These are phyloP conservation scores for Arnoldichthys spilopterus DNA, from an alignment of 2,797 vertebrate genomes.

Conservation along the genomic window DNA sequence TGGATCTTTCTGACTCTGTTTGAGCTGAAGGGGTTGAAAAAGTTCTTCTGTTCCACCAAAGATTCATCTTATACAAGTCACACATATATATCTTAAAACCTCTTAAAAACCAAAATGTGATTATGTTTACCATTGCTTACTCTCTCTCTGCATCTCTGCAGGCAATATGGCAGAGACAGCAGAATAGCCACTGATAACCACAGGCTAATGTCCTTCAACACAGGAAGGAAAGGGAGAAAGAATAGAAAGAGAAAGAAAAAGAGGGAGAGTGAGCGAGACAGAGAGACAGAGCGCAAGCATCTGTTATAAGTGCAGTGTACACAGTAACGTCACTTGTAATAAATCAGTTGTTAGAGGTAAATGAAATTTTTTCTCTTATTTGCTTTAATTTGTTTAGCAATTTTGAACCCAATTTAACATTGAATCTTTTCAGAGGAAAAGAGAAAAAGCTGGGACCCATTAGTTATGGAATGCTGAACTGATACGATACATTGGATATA, in stretches of 20 bases:
- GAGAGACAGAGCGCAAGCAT: not conserved
- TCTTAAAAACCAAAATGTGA: no score
- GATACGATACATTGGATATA: constrained; percentile 12
- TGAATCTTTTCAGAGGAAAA: not conserved
- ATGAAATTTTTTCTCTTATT: not conserved
- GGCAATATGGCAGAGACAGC: constrained; percentile 71
- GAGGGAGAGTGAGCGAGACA: constrained; percentile 3
- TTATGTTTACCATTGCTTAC: constrained; percentile 15
- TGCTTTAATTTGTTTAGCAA: not conserved
- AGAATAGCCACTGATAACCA: constrained; percentile 64
- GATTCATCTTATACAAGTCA: no score
- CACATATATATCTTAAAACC: no score
- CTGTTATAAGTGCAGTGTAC: not conserved
- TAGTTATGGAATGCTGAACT: constrained; percentile 10
- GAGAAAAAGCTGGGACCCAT: not conserved
- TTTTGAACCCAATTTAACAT: not conserved
- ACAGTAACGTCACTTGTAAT: not conserved
- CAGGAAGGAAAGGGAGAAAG: constrained; percentile 43
- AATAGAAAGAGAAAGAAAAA: constrained; percentile 6
- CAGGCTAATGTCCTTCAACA: constrained; percentile 40
- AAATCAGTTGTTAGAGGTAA: not conserved
- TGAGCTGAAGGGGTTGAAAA: not conserved
- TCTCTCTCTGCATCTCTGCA: constrained; percentile 7
- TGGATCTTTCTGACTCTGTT: not conserved
- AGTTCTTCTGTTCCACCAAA: not conserved